These are phyloP conservation scores for Dryadula phaetusa DNA, from an alignment of 2,888 invertebrate species.

Conservation along the genomic window DNA sequence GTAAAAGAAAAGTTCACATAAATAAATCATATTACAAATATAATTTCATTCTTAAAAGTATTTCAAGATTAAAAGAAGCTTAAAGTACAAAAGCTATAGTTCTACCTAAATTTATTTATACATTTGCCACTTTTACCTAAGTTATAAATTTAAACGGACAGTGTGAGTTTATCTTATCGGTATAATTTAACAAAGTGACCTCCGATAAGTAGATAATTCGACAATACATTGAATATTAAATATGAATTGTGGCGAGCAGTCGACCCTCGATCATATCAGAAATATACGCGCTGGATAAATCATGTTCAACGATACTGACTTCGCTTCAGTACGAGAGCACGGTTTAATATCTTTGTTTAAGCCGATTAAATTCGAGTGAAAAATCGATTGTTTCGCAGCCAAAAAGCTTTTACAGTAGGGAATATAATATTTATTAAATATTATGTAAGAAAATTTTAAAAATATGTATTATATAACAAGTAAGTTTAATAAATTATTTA, in stretches of 20 bases:
- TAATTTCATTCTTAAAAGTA: no score
- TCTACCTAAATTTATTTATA: neutral
- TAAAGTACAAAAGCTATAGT: no score
- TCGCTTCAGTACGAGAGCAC: constrained; percentile 5
- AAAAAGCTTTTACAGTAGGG: neutral
- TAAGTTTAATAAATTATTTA: no score
- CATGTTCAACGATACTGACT: constrained; percentile 22
- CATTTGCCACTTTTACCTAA: neutral
- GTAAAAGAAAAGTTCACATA: no score
- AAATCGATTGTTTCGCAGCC: constrained; percentile 12
- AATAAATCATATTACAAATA: no score
- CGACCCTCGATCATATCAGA: constrained; percentile 30
- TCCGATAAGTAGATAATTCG: constrained; percentile 38
- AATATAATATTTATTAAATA: neutral
- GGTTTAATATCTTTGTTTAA: constrained; percentile 27
- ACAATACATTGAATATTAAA: constrained; percentile 32
- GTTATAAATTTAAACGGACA: neutral
- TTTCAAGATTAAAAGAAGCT: neutral
- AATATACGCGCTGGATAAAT: constrained; percentile 30
- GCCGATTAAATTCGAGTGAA: constrained; percentile 25
- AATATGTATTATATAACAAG: neutral
- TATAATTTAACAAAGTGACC: constrained; percentile 27
- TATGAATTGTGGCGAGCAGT: constrained; percentile 25
- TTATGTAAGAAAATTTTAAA: neutral
- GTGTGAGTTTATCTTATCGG: constrained; percentile 10